A percentile compares a stretch with the other conserved stretches of the same genome.
Evolutionary conservation across 2,888 invertebrate genomes (phyloP).

Genomic region (Lithophane semibrunnea): DNA sequence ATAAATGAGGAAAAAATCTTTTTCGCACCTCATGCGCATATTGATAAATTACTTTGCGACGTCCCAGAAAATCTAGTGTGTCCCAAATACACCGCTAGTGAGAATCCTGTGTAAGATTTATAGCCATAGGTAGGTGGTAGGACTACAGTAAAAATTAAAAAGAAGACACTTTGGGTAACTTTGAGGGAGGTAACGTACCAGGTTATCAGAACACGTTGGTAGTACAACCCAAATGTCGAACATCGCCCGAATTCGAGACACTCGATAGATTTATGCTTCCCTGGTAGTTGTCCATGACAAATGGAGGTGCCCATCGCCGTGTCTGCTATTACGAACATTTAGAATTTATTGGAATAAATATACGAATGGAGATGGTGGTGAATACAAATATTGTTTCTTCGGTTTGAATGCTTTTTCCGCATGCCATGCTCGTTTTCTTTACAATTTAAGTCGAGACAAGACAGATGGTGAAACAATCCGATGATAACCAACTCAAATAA

Average conservation of each 20-base stretch:
- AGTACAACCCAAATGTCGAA: constrained; percentile 43
- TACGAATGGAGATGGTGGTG: constrained; percentile 26
- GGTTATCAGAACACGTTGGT: constrained; percentile 44
- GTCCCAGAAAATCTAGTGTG: constrained; percentile 44
- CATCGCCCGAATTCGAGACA: constrained; percentile 47
- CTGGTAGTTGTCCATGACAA: constrained; percentile 57
- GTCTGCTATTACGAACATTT: constrained; percentile 47
- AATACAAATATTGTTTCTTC: constrained; percentile 32
- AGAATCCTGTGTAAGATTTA: constrained; percentile 43
- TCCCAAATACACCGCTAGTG: constrained; percentile 29
- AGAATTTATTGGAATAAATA: constrained; percentile 52
- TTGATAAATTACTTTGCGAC: constrained; percentile 52
- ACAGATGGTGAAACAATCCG: background rate
- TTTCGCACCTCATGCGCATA: constrained; percentile 42
- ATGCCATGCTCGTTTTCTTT: background rate
- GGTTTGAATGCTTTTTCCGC: background rate
- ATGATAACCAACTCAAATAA: background rate
- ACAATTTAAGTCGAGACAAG: background rate
- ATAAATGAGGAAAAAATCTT: constrained; percentile 45
- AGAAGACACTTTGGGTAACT: constrained; percentile 13
- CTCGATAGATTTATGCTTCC: constrained; percentile 57
- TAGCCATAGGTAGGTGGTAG: constrained; percentile 6
- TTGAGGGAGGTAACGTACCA: constrained; percentile 27
- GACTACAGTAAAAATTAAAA: constrained; percentile 37
- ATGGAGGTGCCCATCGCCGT: constrained; percentile 53